Base-by-base conservation (phyloP, 2,888 invertebrate species). In the Drymonia ruficornis region DNA sequence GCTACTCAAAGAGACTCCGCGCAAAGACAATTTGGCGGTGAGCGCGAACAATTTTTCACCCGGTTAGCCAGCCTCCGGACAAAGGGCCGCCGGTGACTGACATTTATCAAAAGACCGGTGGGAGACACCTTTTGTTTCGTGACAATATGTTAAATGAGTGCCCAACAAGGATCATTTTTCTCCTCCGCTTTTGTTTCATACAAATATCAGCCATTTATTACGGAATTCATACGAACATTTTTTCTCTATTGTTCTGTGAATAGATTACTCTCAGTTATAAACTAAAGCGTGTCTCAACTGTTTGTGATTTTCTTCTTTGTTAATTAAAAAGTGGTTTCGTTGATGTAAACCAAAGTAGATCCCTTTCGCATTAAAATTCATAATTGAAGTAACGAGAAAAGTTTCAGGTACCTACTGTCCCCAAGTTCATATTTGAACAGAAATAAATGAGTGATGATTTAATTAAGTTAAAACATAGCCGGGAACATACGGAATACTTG, bases 361-460 rank as follows among this genome's bases (percentile, higher is more conserved):
- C 61, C 62, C 61, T 67, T 69, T 65, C 56, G 50, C 59, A 72
- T 76, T 76, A 64, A 72, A 71, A 73, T 76, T 78, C 74, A 78
- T 73, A 57, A 65, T 61, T 61, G 59, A 65, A 61, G 63, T 70
- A 72, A 73, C 65, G 71, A 70, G 69, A 50, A 65, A 72, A 76
- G 64, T 78, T 75, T 51, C 31, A 18, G 31, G 8, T 46, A 42
- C 38, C n/a, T 46, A 42, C 38, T 12, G 45, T 54, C 51, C 53
- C 19, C 9, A 49, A 54, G 57, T 59, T 59, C 48, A 57, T n/a
- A n/a, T n/a, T n/a, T n/a, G n/a, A n/a, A n/a, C n/a, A n/a, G n/a
- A n/a, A n/a, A n/a, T n/a, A n/a, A n/a, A n/a, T n/a, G n/a, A n/a
- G n/a, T n/a, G n/a, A n/a, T n/a, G n/a, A n/a, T n/a, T n/a, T n/a